Base-by-base conservation (phyloP, 2,888 invertebrate genomes). In the Pomacea canaliculata region DNA sequence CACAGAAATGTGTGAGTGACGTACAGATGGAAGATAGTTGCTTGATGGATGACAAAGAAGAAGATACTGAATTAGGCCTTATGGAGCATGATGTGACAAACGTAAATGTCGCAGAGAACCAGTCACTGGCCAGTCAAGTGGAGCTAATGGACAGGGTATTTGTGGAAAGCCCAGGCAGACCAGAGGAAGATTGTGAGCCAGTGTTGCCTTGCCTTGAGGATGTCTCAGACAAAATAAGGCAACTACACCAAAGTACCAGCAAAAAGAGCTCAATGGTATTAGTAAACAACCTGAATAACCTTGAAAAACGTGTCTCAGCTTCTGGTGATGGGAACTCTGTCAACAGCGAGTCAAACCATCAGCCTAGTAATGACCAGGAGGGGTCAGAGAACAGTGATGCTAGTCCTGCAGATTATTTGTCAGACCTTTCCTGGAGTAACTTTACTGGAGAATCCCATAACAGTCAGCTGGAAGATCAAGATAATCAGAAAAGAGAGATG, bases 121-220 rank as follows among this genome's bases (percentile, higher is more conserved):
- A 59, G 9, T 60, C 67, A 59, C 27, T 68, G 59, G 13, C 18
- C 62, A 74, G 74, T 62, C 62, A 69, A 2, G 49, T 69, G 69
- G 74, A 74, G 51, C 68, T 74, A 19, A 69, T 67, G 12, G 74
- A 69, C 2, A 69, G 74, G 13, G 74, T 74, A 12, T 74, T 68
- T 68, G 27, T 59, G n/a, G 74, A 74, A 13, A 59, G 59, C 16
- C 27, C 23, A 56, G 10, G 10, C 12, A 16, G 7, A 13, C 7
- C 51, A 56, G 51, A 56, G 16, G 4, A 23, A 23, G 23, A 56
- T 56, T 10, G 10, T 56, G 51, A 16, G 51, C 51, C 51, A 56
- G 51, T 56, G 51, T 16, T 56, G 51, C 51, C 51, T 56, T 56
- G 16, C 16, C 51, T 56, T 10, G 51, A 56, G 51, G 51, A 56